Conservation (phyloP, 2,888 invertebrate species). For the Chelonus formosanus region DNA sequence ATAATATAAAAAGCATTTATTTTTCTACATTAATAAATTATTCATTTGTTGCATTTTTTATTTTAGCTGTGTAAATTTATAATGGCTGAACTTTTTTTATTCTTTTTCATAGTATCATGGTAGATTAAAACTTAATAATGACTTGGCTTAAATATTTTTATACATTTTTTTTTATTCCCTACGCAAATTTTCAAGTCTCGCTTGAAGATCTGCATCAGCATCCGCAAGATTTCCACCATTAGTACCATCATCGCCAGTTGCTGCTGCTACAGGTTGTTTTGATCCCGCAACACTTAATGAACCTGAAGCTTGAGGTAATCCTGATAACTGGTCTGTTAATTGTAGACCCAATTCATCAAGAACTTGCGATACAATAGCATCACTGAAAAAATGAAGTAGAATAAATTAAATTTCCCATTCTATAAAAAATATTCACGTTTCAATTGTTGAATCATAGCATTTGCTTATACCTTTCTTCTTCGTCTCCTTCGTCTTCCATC, state of each 20-base stretch:
- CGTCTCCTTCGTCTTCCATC: constrained; percentile 98
- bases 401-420: constrained; percentile 8
- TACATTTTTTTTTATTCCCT: constrained; percentile 72
- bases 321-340: constrained; percentile 90
- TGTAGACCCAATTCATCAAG: constrained; percentile 97
- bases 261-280: constrained; percentile 72
- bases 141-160: no score
- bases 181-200: constrained; percentile 92
- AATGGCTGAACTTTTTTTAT: no score
- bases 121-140: no score
- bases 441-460: no score
- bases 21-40: no score
- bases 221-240: constrained; percentile 71
- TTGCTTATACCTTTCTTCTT: constrained; percentile 85
- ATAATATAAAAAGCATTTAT: no score
- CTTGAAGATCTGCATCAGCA: constrained; percentile 97
- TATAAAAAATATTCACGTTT: no score
- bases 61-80: no score
- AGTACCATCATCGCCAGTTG: constrained; percentile 62
- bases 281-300: constrained; percentile 69
- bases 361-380: constrained; percentile 94
- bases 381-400: constrained; percentile 69
- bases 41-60: no score
- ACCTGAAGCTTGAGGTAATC: constrained; percentile 78
- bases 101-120: no score